Base-by-base conservation (phyloP, 2,113 vertebrate genomes). In the Dendrocopos noguchii region DNA sequence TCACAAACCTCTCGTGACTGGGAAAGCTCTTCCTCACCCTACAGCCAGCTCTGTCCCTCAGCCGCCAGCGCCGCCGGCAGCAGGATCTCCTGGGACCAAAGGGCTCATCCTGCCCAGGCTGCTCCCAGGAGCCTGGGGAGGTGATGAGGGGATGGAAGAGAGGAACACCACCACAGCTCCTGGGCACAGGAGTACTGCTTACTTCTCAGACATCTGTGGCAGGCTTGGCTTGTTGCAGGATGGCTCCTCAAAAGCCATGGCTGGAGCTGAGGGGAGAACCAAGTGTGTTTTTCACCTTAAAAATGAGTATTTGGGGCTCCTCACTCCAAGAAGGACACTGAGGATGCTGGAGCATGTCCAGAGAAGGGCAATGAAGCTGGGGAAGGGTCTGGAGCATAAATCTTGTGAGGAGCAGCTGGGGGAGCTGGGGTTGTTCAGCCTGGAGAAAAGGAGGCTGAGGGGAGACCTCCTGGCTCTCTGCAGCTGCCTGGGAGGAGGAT, bases 151-250 rank as follows among this genome's bases (percentile, higher is more conserved):
- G 52, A 44, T 4, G 3, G 53, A 20, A 17, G 24, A 55, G 39
- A 42, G 10, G 79, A 34, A 16, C 36, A 10, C 1, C 0, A 10
- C 21, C 52, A 2, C 28, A 36, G 4, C 0, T 5, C 21, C 0
- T 1, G 3, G 9, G 5, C 3, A 28, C 28, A 15, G 0, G 8
- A 27, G 6, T 27, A 39, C 59, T 5, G 1, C 20, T 46, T 46
- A 12, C 57, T 63, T 29, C 34, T 34, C 0, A 16, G 68, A 6
- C 18, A 59, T 31, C 55, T 10, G n/a, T n/a, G 19, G 31, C 18
- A 59, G 31, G 57, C 31, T 20, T 8, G 1, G 15, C 24, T 28
- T 4, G 0, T 15, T 15, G 24, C 50, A 24, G 46, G 56, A 15
- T 46, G 59, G 25, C 47, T 83, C 59, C 16, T 13, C 20, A 36